These are phyloP conservation scores for Metellina segmentata DNA, from an alignment of 2,888 invertebrate species.

Conservation along the genomic window DNA sequence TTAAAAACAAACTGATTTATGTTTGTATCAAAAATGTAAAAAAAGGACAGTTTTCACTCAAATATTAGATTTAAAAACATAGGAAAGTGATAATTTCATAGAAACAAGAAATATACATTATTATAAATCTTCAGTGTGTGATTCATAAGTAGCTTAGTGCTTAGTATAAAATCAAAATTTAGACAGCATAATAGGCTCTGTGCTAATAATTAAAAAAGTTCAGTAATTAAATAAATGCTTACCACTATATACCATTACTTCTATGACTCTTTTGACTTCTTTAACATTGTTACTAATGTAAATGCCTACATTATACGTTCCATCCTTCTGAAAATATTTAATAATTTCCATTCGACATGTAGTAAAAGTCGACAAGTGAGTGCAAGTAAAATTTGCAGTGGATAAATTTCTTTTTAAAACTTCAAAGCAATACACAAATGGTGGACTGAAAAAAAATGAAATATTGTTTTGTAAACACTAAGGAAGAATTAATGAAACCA, in stretches of 20 bases:
- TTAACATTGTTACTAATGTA: constrained; percentile 90
- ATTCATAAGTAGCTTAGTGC: too few species aligned
- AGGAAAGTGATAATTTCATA: too few species aligned
- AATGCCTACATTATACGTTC: constrained; percentile 89
- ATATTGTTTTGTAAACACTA: background rate
- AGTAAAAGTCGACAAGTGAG: constrained; percentile 78
- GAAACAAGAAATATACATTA: too few species aligned
- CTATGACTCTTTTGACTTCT: constrained; percentile 86
- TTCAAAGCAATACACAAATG: constrained; percentile 87
- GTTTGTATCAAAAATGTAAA: too few species aligned
- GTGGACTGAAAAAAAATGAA: constrained; percentile 79
- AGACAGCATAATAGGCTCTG: too few species aligned
- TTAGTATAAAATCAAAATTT: too few species aligned
- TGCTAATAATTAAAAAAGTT: too few species aligned
- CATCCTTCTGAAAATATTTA: constrained; percentile 87
- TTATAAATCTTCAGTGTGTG: too few species aligned
- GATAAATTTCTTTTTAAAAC: constrained; percentile 81
- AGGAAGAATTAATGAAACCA: too few species aligned
- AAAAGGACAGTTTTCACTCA: too few species aligned
- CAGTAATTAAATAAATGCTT: constrained; percentile 78
- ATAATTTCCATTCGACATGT: constrained; percentile 85
- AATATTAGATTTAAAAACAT: too few species aligned
- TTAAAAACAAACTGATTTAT: too few species aligned
- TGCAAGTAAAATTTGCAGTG: constrained; percentile 82
- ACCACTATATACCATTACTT: constrained; percentile 93